These are phyloP conservation scores for Acanthopleura granulata DNA, from an alignment of 2,888 invertebrate genomes.

Conservation along the genomic window DNA sequence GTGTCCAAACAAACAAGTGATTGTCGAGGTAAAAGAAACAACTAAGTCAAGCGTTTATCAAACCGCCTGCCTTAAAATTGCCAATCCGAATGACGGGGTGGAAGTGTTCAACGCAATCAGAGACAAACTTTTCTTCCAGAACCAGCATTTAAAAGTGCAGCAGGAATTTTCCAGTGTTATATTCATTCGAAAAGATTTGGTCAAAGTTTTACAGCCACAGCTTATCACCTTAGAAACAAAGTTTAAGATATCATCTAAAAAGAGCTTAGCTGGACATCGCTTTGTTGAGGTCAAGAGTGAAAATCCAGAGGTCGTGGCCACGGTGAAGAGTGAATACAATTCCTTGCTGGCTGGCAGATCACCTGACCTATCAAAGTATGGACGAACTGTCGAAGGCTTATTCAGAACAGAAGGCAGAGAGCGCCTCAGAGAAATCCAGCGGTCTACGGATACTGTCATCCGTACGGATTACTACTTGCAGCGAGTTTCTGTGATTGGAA, in stretches of 20 bases:
- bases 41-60: conserved; percentile 27
- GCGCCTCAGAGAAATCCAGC: conserved; percentile 32
- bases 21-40: neutral
- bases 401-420: conserved; percentile 36
- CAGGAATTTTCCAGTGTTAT: conserved; percentile 35
- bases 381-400: conserved; percentile 25
- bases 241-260: conserved; percentile 17
- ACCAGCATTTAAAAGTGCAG: conserved; percentile 22
- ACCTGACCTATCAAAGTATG: conserved; percentile 28
- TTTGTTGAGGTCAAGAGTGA: conserved; percentile 35
- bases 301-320: conserved; percentile 32
- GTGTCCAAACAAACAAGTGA: neutral
- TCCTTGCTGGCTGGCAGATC: neutral
- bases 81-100: conserved; percentile 39
- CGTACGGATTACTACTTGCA: conserved; percentile 36
- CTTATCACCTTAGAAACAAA: conserved; percentile 27
- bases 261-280: conserved; percentile 33
- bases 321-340: conserved; percentile 25
- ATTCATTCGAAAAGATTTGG: conserved; percentile 30
- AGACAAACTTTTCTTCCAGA: conserved; percentile 19
- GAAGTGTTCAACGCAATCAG: conserved; percentile 28
- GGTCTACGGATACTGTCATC: conserved; percentile 31
- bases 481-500: conserved; percentile 40
- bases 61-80: conserved; percentile 38
- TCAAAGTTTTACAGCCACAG: conserved; percentile 30